phyloP scores from a whole-genome alignment of 2,113 vertebrate genomes.

The Phalacrocorax brasilianus region DNA sequence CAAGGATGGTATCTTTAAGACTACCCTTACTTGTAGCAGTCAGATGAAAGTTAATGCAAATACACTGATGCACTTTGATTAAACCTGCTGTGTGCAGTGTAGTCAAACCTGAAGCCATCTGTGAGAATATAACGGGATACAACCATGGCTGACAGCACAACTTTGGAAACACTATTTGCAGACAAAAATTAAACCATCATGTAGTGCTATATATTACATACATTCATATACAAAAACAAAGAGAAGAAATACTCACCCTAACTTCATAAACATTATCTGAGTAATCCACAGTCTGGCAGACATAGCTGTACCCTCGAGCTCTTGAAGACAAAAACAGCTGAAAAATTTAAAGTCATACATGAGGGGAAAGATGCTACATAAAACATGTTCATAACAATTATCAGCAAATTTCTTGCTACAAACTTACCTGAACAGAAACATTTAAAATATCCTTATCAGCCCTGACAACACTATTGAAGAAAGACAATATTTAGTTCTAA shows the following conservation, averaged over 20 bases:
- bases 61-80: background rate
- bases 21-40: background rate
- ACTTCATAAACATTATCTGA: constrained; percentile 97
- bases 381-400: background rate
- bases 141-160: background rate
- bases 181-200: background rate
- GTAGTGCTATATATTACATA: background rate
- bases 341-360: constrained; percentile 41
- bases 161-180: background rate
- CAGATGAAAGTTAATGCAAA: background rate
- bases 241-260: constrained; percentile 84
- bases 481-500: background rate
- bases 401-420: background rate
- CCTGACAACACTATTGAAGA: background rate
- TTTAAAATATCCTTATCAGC: background rate
- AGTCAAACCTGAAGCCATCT: background rate
- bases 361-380: constrained; percentile 11
- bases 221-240: background rate
- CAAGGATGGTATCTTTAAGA: constrained; percentile 1
- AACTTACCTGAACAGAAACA: background rate
- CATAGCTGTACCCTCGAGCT: constrained; percentile 94
- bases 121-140: background rate
- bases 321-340: constrained; percentile 93
- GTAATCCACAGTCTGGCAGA: constrained; percentile 95
- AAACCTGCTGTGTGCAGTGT: background rate